phyloP scores from a whole-genome alignment of 2,888 invertebrate genomes.

The Mystacides longicornis region DNA sequence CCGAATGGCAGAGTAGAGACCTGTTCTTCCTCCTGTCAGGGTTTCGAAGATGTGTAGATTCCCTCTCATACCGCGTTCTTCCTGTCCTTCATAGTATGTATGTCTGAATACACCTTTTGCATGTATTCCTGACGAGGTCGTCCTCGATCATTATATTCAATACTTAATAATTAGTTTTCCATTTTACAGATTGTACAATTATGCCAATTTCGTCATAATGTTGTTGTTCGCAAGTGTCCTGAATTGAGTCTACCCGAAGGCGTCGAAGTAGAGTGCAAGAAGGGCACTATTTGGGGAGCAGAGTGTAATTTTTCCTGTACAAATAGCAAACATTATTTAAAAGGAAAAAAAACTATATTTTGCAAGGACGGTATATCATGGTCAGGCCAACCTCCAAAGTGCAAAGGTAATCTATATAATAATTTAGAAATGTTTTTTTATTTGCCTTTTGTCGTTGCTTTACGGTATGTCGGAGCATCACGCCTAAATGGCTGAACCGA shows the following conservation, averaged over 20 bases:
- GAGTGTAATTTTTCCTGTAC: slow-evolving; percentile 39
- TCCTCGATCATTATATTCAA: too few species aligned
- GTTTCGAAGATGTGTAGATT: too few species aligned
- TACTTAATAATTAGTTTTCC: not conserved
- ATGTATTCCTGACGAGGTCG: too few species aligned
- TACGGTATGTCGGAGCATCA: too few species aligned
- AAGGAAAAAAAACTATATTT: slow-evolving; percentile 7
- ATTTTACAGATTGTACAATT: slow-evolving; percentile 37
- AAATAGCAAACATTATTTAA: not conserved
- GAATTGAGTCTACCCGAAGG: slow-evolving; percentile 36
- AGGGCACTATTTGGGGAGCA: slow-evolving; percentile 31
- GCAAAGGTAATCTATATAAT: slow-evolving; percentile 20
- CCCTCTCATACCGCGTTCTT: too few species aligned
- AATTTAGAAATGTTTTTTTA: too few species aligned
- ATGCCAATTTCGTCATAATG: slow-evolving; percentile 43
- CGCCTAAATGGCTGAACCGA: too few species aligned
- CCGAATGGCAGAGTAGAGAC: too few species aligned
- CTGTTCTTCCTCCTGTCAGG: too few species aligned
- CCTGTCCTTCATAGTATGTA: too few species aligned
- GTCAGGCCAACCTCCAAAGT: slow-evolving; percentile 11
- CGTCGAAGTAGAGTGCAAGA: slow-evolving; percentile 26
- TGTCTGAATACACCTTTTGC: too few species aligned
- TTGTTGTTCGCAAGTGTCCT: slow-evolving; percentile 39
- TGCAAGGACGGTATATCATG: slow-evolving; percentile 16
- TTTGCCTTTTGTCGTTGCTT: too few species aligned